These are phyloP conservation scores for Schizothorax lantsangensis DNA, from an alignment of 2,797 vertebrate genomes.

Conservation along the genomic window DNA sequence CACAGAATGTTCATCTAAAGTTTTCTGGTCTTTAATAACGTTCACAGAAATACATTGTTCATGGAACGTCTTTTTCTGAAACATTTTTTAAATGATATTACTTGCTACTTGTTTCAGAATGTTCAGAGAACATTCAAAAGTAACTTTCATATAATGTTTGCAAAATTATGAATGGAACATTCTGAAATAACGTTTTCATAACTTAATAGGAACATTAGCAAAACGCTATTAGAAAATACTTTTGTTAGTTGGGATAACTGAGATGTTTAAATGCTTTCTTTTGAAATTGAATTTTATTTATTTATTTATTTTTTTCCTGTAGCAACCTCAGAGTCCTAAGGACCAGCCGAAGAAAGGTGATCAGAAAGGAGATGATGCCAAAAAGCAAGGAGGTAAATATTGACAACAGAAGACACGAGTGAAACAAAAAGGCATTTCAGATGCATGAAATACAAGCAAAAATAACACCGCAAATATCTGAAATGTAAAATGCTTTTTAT, in stretches of 20 bases:
- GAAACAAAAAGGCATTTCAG: not conserved
- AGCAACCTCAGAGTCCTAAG: constrained; percentile 85
- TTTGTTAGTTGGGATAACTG: not conserved
- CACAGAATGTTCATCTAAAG: not conserved
- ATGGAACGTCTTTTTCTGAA: not conserved
- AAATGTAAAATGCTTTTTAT: not conserved
- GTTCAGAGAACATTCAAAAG: not conserved
- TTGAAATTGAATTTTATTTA: not conserved
- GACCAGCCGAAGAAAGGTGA: constrained; percentile 85
- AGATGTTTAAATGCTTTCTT: not conserved
- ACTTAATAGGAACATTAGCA: not conserved
- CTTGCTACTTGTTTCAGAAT: not conserved
- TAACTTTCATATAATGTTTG: not conserved
- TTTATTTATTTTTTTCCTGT: constrained; percentile 24
- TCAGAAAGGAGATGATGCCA: constrained; percentile 85
- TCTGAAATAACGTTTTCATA: not conserved
- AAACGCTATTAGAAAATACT: not conserved
- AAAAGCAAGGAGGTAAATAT: constrained; percentile 85
- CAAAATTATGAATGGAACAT: too few species aligned
- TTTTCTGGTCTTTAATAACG: not conserved
- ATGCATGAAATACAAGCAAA: not conserved
- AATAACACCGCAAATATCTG: not conserved
- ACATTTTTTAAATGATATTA: not conserved
- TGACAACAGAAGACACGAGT: constrained; percentile 27
- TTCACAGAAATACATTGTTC: not conserved